Conservation (phyloP, 2,888 invertebrate species). For the Caenorhabditis parvicauda region DNA sequence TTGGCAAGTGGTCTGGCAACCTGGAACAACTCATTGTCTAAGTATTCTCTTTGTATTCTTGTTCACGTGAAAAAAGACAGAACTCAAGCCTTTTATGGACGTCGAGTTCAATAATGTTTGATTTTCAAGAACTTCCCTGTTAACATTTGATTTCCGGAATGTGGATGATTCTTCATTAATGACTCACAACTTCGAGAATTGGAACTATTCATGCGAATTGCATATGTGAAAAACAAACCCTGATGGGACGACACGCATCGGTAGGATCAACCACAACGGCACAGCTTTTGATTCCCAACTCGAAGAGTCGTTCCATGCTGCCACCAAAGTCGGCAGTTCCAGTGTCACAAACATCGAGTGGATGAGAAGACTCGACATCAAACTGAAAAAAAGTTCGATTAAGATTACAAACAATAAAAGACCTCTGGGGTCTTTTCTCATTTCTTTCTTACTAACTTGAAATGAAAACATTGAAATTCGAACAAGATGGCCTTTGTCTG, state of each 20-base stretch:
- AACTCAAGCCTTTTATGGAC: too few species aligned
- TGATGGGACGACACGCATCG: conserved; percentile 45
- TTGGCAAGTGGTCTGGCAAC: conserved; percentile 14
- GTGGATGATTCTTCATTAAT: not conserved
- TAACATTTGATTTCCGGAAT: too few species aligned
- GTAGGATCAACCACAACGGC: conserved; percentile 37
- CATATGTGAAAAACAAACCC: conserved; percentile 33
- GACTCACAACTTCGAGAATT: not conserved
- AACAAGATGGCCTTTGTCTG: too few species aligned
- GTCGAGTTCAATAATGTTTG: too few species aligned
- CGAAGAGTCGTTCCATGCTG: conserved; percentile 44
- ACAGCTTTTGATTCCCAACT: conserved; percentile 45
- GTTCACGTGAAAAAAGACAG: conserved; percentile 6
- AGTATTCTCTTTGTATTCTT: not conserved
- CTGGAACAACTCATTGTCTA: too few species aligned
- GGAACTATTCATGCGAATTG: too few species aligned
- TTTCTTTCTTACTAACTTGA: conserved; percentile 1
- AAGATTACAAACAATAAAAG: not conserved
- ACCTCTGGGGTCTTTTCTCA: conserved; percentile 1
- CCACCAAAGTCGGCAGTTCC: conserved; percentile 59
- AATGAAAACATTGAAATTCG: not conserved
- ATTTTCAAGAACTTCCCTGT: too few species aligned
- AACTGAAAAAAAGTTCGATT: conserved; percentile 28
- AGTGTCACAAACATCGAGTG: too few species aligned
- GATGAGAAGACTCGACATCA: conserved; percentile 24